A percentile compares a stretch with the other conserved stretches of the same genome.
These are phyloP conservation scores for Polietes domitor DNA, from an alignment of 2,888 invertebrate species.

Conservation along the genomic window DNA sequence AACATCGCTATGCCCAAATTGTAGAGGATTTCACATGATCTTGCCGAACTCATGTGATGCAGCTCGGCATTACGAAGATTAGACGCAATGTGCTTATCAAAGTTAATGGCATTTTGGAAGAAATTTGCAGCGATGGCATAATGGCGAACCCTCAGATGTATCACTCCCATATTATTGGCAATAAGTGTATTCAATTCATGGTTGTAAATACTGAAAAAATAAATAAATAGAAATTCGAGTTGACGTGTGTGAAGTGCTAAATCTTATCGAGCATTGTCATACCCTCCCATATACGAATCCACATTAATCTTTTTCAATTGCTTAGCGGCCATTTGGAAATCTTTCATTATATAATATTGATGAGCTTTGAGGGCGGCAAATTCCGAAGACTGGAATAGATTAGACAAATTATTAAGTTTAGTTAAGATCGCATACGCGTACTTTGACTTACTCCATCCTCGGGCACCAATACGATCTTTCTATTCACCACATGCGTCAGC, in stretches of 20 bases:
- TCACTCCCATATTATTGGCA: slow-evolving; percentile 81
- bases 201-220: slow-evolving; percentile 66
- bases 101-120: slow-evolving; percentile 80
- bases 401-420: background rate
- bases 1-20: slow-evolving; percentile 86
- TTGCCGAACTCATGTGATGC: slow-evolving; percentile 77
- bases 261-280: slow-evolving; percentile 52
- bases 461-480: slow-evolving; percentile 75
- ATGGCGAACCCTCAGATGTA: slow-evolving; percentile 80
- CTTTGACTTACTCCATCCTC: slow-evolving; percentile 76
- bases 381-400: slow-evolving; percentile 72
- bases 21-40: slow-evolving; percentile 80
- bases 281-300: slow-evolving; percentile 73
- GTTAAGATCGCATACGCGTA: background rate
- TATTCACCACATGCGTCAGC: slow-evolving; percentile 77
- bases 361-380: slow-evolving; percentile 79
- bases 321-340: slow-evolving; percentile 81
- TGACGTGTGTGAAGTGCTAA: slow-evolving; percentile 1
- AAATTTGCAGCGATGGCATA: slow-evolving; percentile 80
- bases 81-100: slow-evolving; percentile 76
- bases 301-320: slow-evolving; percentile 78
- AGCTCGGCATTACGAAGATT: slow-evolving; percentile 74
- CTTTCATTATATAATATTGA: slow-evolving; percentile 80
- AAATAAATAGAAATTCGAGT: background rate
- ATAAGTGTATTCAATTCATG: slow-evolving; percentile 78